phyloP scores from a whole-genome alignment of 1,140 invertebrate genomes.

The Laodelphax striatellus region DNA sequence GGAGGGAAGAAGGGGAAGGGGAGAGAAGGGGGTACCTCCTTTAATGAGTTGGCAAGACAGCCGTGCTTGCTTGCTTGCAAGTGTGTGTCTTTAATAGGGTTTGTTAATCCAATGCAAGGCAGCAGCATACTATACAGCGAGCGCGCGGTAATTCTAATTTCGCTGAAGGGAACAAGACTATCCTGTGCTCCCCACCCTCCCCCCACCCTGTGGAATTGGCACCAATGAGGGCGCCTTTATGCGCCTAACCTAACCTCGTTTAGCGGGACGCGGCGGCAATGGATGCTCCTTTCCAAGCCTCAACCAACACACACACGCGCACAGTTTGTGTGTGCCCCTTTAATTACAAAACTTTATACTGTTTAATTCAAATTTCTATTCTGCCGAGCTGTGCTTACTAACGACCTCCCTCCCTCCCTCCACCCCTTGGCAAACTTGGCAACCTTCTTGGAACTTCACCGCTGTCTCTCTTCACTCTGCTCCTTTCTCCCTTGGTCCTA shows the following conservation, averaged over 20 bases:
- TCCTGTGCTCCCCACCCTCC: neutral
- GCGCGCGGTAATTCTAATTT: constrained; percentile 12
- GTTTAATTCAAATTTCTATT: constrained; percentile 4
- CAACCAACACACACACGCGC: neutral
- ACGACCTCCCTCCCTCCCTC: too few relatives aligned
- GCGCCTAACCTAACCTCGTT: neutral
- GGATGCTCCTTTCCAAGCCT: neutral
- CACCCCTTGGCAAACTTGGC: neutral
- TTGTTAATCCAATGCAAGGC: constrained; percentile 18
- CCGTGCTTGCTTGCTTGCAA: neutral
- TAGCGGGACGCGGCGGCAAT: neutral
- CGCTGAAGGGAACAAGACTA: constrained; percentile 6
- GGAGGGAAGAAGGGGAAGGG: too few relatives aligned
- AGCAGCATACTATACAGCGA: neutral
- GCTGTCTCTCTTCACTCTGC: neutral
- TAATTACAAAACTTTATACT: constrained; percentile 3
- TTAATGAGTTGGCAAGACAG: constrained; percentile 17
- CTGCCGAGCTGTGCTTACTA: neutral
- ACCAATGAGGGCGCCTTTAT: neutral
- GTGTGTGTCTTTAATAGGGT: constrained; percentile 19
- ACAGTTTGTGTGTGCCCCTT: neutral
- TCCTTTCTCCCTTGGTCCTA: neutral
- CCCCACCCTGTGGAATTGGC: neutral
- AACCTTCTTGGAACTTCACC: constrained; percentile 6
- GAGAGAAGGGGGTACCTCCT: constrained; percentile 8